phyloP scores from a whole-genome alignment of 2,113 vertebrate genomes.

The Gymnobelideus leadbeateri region DNA sequence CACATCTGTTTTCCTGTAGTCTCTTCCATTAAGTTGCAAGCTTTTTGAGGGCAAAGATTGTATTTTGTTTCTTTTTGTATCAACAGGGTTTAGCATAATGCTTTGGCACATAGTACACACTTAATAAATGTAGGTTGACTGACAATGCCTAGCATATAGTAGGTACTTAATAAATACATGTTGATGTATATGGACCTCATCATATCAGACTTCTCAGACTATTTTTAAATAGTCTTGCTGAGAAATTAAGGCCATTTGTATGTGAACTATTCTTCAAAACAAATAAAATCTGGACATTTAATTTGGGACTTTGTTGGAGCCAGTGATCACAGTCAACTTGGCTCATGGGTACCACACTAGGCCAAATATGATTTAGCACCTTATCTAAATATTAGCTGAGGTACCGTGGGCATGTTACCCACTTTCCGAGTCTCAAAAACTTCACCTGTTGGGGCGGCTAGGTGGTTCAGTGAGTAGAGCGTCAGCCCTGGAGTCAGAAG shows the following conservation, averaged over 20 bases:
- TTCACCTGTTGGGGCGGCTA: too few species aligned
- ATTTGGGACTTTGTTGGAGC: conserved; percentile 2
- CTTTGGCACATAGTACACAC: neutral
- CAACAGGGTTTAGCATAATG: neutral
- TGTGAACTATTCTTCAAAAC: conserved; percentile 5
- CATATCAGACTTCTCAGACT: neutral
- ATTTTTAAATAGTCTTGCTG: neutral
- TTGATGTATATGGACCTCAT: neutral
- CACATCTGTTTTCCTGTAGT: neutral
- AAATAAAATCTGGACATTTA: neutral
- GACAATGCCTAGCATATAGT: neutral
- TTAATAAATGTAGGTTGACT: neutral
- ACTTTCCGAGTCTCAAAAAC: conserved; percentile 7
- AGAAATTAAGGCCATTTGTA: conserved; percentile 9
- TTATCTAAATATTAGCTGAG: neutral
- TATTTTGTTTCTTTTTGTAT: neutral
- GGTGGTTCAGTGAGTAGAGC: too few species aligned
- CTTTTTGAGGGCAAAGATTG: neutral
- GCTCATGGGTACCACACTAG: neutral
- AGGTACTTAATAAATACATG: neutral
- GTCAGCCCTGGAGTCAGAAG: too few species aligned
- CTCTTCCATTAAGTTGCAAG: neutral
- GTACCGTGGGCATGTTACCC: neutral
- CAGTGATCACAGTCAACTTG: neutral
- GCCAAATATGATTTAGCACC: neutral